Base-by-base conservation (phyloP, 2,797 vertebrate species). In the Myotis planiceps region DNA sequence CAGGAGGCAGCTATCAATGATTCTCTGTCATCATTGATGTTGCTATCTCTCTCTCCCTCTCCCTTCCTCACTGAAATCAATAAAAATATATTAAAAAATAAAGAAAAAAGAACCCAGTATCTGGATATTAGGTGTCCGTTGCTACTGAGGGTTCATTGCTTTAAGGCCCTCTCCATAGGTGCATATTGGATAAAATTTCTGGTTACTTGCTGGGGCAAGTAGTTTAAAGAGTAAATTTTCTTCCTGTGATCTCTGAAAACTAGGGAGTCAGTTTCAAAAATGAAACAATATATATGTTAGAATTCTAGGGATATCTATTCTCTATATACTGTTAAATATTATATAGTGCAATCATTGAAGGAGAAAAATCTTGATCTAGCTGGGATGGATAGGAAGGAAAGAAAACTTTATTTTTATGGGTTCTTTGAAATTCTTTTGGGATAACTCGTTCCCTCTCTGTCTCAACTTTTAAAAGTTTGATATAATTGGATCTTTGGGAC, bases 401-500 rank as follows among this genome's bases (percentile, higher is more conserved):
- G 45, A 93, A 74, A 12, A 78, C 27, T 75, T 91, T 65, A 14
- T 92, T 94, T 94, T 92, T 49, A 66, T 74, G n/a, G 83, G 21
- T 71, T 94, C 14, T 69, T 95, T 88, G 74, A 51, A 92, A 47
- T 23, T 88, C 71, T 92, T 96, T 94, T 90, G 6, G 39, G 37
- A 55, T 53, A 39, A 34, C 10, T 87, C 27, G 21, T 86, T 96
- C n/a, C 63, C 15, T 49, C 34, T 90, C 16, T 34, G 25, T 81
- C 32, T 91, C 29, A 87, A 4, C 84, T 79, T 85, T 42, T 47
- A 29, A 80, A 95, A 95, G 95, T 92, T 96, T 84, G 45, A 32
- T 88, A 75, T 97, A 98, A 97, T 98, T 96, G 92, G 91, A 92
- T 98, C 96, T 95, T 95, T 97, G 96, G 96, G 97, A 95, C 86